Conservation (phyloP, 1,140 invertebrate genomes). For the Drosophila littoralis region DNA sequence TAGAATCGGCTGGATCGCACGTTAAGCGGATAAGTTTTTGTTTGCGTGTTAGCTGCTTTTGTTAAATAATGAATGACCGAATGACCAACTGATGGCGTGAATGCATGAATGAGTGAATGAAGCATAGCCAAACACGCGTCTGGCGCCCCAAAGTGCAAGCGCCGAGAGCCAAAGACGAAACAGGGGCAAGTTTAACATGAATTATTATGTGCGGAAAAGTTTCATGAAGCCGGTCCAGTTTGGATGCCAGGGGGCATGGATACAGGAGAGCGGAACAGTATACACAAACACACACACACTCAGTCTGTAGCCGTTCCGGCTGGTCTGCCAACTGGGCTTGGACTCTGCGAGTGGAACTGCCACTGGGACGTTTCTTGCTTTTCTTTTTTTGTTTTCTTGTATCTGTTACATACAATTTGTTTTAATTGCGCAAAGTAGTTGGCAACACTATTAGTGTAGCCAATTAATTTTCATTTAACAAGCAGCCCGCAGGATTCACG, state of each 20-base stretch:
- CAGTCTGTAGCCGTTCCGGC: slow-evolving; percentile 24
- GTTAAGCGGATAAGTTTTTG: slow-evolving; percentile 44
- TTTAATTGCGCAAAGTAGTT: slow-evolving; percentile 82
- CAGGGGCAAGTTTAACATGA: slow-evolving; percentile 74
- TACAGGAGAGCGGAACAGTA: not conserved
- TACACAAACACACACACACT: slow-evolving; percentile 3
- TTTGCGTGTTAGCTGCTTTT: slow-evolving; percentile 41
- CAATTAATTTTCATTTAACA: slow-evolving; percentile 80
- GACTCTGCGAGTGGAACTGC: slow-evolving; percentile 21
- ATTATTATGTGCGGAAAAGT: slow-evolving; percentile 79
- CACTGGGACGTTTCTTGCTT: slow-evolving; percentile 3
- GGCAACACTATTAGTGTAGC: slow-evolving; percentile 68
- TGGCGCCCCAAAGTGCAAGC: slow-evolving; percentile 15
- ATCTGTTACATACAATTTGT: slow-evolving; percentile 79
- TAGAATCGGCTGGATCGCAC: slow-evolving; percentile 8
- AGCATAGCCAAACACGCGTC: slow-evolving; percentile 36
- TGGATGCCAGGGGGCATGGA: slow-evolving; percentile 21
- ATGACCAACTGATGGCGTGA: slow-evolving; percentile 47
- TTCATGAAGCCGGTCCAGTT: slow-evolving; percentile 55
- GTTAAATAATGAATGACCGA: slow-evolving; percentile 69
- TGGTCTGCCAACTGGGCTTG: slow-evolving; percentile 35
- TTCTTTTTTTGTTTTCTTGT: slow-evolving; percentile 36
- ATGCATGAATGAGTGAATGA: slow-evolving; percentile 44
- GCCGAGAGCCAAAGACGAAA: slow-evolving; percentile 15
- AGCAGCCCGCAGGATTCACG: slow-evolving; percentile 61